Evolutionary conservation across 2,797 vertebrate species (phyloP), one percentile per base, ranked within the genome.

Genomic region (Siniperca undulata): DNA sequence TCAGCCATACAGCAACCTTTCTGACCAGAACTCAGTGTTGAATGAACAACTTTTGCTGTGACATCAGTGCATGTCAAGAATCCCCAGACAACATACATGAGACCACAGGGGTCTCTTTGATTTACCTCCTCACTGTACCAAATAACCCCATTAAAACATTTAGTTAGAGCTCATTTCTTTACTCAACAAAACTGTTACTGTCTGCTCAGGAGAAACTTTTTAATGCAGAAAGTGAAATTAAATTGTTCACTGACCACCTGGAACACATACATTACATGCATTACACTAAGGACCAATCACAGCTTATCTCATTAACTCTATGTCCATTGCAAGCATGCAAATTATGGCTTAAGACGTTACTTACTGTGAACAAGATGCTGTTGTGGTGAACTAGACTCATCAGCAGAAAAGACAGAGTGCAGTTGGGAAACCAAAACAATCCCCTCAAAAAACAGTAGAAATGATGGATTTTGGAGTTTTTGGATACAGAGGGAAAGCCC

Each of bases 311-410:
- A 55, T 11, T 5, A 42, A 24, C 19, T 38, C 11, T 34, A 4
- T 22, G 16, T 46, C 27, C 38, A 3, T 44, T 48, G 34, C 58
- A 72, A 13, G 56, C 2, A n/a, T 52, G 0, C 50, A 52, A 7
- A 36, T 53, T 17, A 19, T 30, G 22, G 53, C 20, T 7, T 4
- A 12, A 48, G 48, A 27, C 11, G 2, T 62, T 44, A 88, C 91
- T 90, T 69, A 91, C 90, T 44, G 58, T 67, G 24, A 74, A 24
- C 13, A 8, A 50, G 78, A 34, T 8, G 73, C 52, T 61, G 74
- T n/a, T 12, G 34, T 5, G 56, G 38, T 74, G 78, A 72, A 22
- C 50, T 50, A 78, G 56, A 80, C 44, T 81, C 89, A 83, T 87
- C 1, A 24, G 81, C 77, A 8, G 66, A 20, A n/a, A 13, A 17